Conservation (phyloP, 2,113 vertebrate genomes). For the Ageneiosus marmoratus region DNA sequence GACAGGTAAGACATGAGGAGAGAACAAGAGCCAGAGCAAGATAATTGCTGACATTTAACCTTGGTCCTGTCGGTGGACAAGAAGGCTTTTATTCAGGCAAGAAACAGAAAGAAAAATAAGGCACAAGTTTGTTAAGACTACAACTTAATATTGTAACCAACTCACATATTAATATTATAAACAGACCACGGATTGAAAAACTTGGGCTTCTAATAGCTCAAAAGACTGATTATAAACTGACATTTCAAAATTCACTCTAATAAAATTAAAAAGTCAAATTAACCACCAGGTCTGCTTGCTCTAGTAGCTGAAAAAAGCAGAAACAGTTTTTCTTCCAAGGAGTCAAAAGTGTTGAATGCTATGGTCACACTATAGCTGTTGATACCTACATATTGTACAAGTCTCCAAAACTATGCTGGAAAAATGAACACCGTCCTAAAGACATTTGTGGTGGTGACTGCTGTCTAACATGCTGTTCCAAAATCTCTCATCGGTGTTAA, state of each 20-base stretch:
- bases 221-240: not conserved
- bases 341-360: not conserved
- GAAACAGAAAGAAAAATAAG: not conserved
- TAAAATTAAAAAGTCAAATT: not conserved
- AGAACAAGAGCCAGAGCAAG: not conserved
- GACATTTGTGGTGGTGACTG: not conserved
- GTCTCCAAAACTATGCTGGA: not conserved
- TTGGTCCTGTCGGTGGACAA: not conserved
- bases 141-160: not conserved
- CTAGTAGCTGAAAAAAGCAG: not conserved
- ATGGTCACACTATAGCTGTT: not conserved
- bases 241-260: not conserved
- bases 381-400: not conserved
- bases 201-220: not conserved
- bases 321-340: too few species aligned
- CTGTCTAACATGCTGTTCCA: not conserved
- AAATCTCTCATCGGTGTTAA: not conserved
- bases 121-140: not conserved
- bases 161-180: too few species aligned
- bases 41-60: slow-evolving; percentile 28
- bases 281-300: too few species aligned
- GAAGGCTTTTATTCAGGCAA: not conserved
- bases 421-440: not conserved
- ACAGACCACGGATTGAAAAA: too few species aligned
- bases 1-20: slow-evolving; percentile 7